These are phyloP conservation scores for Cercopithecus neglectus DNA, from an alignment of 2,797 vertebrate species.

Conservation along the genomic window DNA sequence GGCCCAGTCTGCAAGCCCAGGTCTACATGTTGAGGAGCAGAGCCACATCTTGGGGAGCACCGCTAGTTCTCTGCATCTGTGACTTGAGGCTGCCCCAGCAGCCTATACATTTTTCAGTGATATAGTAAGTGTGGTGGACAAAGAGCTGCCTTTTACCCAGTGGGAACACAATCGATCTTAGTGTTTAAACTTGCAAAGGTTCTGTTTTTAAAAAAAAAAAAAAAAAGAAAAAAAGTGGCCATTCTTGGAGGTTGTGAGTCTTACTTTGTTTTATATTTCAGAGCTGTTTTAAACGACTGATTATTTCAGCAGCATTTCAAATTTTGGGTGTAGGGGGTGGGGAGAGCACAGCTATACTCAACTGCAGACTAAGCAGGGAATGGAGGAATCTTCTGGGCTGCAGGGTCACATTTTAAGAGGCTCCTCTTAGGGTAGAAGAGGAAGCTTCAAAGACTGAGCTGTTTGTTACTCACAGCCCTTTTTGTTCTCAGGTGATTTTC, in stretches of 20 bases:
- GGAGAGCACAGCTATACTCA: neutral
- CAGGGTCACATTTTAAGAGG: neutral
- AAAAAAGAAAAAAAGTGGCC: neutral
- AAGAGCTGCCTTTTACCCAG: neutral
- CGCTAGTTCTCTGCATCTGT: neutral
- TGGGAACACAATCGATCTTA: neutral
- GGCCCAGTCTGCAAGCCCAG: neutral
- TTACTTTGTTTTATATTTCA: neutral
- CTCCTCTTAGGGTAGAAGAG: conserved; percentile 42
- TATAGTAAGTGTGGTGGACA: neutral
- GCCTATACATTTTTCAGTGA: neutral
- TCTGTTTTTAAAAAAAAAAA: neutral
- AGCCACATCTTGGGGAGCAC: neutral
- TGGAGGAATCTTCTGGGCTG: rapidly evolving
- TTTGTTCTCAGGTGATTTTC: conserved; percentile 54
- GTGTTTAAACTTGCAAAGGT: conserved; percentile 36
- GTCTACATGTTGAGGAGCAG: neutral
- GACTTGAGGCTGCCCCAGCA: neutral
- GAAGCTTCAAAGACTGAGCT: neutral
- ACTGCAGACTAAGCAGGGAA: neutral
- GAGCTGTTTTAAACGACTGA: neutral
- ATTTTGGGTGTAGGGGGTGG: neutral
- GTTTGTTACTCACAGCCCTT: neutral
- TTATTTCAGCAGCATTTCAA: neutral
- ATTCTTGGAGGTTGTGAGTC: neutral